These are phyloP conservation scores for Kryptolebias ocellatus DNA, from an alignment of 2,797 vertebrate species.

Conservation along the genomic window DNA sequence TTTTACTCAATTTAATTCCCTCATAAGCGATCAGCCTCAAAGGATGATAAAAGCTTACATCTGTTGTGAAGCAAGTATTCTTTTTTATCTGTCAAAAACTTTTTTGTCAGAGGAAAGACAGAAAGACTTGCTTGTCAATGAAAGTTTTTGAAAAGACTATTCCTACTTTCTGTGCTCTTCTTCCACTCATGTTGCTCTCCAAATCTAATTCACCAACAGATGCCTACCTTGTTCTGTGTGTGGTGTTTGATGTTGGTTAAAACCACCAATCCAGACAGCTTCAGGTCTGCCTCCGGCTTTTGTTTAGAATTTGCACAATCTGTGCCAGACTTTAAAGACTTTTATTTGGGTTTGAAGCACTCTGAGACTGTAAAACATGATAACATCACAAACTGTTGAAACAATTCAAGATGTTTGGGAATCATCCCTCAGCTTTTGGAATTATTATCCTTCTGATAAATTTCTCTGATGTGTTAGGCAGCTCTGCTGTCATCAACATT, in stretches of 20 bases:
- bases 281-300: neutral
- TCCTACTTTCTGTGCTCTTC: neutral
- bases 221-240: neutral
- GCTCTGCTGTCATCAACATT: neutral
- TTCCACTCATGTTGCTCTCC: neutral
- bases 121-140: no score
- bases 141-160: neutral
- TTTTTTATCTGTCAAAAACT: neutral
- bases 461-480: neutral
- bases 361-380: neutral
- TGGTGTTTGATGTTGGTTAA: constrained; percentile 1
- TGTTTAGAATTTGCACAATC: neutral
- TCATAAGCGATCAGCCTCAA: no score
- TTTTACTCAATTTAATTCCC: no score
- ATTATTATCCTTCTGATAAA: neutral
- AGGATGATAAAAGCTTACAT: no score
- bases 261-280: neutral
- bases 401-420: neutral
- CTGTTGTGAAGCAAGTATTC: no score
- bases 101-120: neutral
- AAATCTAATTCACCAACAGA: neutral
- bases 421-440: neutral
- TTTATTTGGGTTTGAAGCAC: neutral
- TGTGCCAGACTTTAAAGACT: neutral
- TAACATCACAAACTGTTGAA: neutral